These are phyloP conservation scores for Pelobates fuscus DNA, from an alignment of 2,113 vertebrate genomes.

Conservation along the genomic window DNA sequence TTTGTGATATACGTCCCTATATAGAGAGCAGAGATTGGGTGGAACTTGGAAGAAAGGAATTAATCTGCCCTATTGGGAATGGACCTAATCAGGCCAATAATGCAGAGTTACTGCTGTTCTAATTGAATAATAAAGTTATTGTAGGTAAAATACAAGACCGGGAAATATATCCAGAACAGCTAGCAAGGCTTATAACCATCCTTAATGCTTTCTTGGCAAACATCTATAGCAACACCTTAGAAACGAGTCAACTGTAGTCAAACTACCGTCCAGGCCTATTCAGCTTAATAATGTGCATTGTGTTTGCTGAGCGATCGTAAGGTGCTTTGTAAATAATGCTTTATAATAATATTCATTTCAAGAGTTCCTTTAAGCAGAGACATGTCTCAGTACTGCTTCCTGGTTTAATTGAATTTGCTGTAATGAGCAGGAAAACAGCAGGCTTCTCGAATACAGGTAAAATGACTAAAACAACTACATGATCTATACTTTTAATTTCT, in stretches of 20 bases:
- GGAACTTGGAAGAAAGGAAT: no score
- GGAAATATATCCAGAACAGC: no score
- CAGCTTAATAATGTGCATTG: neutral
- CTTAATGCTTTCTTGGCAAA: neutral
- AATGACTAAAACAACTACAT: neutral
- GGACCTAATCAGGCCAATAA: no score
- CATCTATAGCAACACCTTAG: slow-evolving; percentile 12
- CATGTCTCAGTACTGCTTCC: neutral
- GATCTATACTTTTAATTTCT: no score
- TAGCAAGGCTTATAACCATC: neutral
- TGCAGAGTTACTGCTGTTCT: no score
- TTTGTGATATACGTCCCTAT: no score
- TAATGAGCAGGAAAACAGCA: neutral
- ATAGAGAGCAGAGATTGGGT: no score
- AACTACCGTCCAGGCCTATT: slow-evolving; percentile 9
- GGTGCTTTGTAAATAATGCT: slow-evolving; percentile 20
- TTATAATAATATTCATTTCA: neutral
- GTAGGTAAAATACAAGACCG: no score
- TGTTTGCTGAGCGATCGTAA: neutral
- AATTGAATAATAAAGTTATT: no score
- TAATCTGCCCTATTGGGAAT: no score
- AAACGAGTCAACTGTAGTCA: slow-evolving; percentile 5
- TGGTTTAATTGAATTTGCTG: neutral
- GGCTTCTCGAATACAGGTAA: neutral
- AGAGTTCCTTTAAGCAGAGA: neutral